Percentiles rank a stretch among this genome's conserved stretches.
These are phyloP conservation scores for Autographa gamma DNA, from an alignment of 2,888 invertebrate species.

Conservation along the genomic window DNA sequence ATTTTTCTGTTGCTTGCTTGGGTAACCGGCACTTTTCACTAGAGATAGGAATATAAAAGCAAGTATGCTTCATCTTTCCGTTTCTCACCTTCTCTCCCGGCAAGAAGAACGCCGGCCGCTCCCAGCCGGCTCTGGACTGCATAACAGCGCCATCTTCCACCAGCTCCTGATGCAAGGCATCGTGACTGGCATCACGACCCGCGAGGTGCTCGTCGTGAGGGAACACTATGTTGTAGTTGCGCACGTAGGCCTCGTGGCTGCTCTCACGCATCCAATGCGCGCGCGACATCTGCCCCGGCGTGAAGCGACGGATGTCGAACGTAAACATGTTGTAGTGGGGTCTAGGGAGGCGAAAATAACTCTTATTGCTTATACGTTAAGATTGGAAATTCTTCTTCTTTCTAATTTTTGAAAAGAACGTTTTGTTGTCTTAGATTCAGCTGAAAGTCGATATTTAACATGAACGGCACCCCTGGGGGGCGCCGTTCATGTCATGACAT, in stretches of 20 bases:
- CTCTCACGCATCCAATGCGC: conserved; percentile 94
- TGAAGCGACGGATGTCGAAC: conserved; percentile 96
- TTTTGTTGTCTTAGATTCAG: too few species aligned
- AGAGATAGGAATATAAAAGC: too few species aligned
- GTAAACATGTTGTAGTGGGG: conserved; percentile 95
- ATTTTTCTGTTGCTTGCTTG: too few species aligned
- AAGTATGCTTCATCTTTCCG: too few species aligned
- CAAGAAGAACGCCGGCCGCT: conserved; percentile 95
- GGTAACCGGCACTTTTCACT: too few species aligned
- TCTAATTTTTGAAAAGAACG: too few species aligned
- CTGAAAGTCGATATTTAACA: too few species aligned
- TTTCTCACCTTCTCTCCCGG: conserved; percentile 79
- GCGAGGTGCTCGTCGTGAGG: conserved; percentile 95
- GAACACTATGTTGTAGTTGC: conserved; percentile 93
- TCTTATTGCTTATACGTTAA: background rate
- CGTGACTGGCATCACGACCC: conserved; percentile 90
- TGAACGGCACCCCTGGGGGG: too few species aligned
- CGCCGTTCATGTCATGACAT: too few species aligned
- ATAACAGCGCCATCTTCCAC: conserved; percentile 94
- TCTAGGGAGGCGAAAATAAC: conserved; percentile 70
- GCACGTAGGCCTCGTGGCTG: conserved; percentile 96
- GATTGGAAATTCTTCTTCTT: background rate
- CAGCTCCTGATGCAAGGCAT: conserved; percentile 89
- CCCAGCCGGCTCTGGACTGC: conserved; percentile 96
- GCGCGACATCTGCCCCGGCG: conserved; percentile 91